Evolutionary conservation across 2,888 invertebrate genomes (phyloP), one percentile per base, ranked within the genome.

Genomic region (Caenorhabditis uteleia): DNA sequence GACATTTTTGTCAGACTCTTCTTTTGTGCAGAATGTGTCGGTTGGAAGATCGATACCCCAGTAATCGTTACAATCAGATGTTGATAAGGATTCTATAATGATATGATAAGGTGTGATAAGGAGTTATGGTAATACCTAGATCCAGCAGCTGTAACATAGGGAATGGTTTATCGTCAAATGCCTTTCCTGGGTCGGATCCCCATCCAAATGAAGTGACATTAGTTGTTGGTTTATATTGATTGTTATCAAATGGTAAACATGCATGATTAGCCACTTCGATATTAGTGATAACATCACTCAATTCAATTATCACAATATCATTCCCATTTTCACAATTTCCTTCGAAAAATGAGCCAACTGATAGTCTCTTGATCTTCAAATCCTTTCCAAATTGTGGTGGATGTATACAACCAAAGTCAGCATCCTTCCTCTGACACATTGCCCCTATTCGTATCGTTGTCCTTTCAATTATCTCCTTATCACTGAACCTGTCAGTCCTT

Each of bases 161-260:
- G 14, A 46, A 55, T 6, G 54, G 36, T 12, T 29, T 38, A 7
- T 47, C 16, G 31, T 57, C 51, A 25, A 45, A 64, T 16, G 50
- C 57, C 34, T 55, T 54, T 21, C 49, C 49, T 10, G 40, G 62
- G 38, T 62, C 62, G 16, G 56, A 42, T 14, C 62, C 62, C 62
- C 62, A 62, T 44, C 62, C 62, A 20, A 62, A 62, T 3, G 62
- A 51, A 2, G 47, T 62, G 16, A 62, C 54, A 18, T 33, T 46
- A 27, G 23, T 10, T 18, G 23, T 45, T 3, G 39, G 10, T n/a
- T 26, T 26, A 12, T 40, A 33, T 10, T 16, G 3, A 1, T 31
- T 26, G 1, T 39, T n/a, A 10, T 39, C 40, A 26, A 56, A 56
- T 3, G 64, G 64, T 7, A 64, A 48, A 39, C 64, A 64, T 0